A percentile compares a stretch with the other conserved stretches of the same genome.
Evolutionary conservation across 2,888 invertebrate species (phyloP).

Genomic region (Melitaea athalia): DNA sequence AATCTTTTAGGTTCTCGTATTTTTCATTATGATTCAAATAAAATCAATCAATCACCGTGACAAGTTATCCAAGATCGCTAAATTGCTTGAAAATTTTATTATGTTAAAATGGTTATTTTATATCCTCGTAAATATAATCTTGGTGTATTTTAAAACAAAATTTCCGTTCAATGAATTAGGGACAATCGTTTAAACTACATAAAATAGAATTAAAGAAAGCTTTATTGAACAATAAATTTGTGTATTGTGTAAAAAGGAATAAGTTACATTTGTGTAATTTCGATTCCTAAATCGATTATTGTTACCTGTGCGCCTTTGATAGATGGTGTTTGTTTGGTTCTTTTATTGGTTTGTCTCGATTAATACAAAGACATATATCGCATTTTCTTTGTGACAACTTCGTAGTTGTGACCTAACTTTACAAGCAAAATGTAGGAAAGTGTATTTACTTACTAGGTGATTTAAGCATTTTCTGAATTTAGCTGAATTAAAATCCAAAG

Average conservation of each 20-base stretch:
- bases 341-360: not conserved
- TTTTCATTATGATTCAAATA: too few relatives aligned
- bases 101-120: too few relatives aligned
- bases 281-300: not conserved
- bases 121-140: too few relatives aligned
- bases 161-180: not conserved
- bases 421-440: conserved; percentile 13
- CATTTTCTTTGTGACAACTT: conserved; percentile 10
- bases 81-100: too few relatives aligned
- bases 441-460: not conserved
- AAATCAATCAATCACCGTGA: too few relatives aligned
- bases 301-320: not conserved
- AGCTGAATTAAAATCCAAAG: not conserved
- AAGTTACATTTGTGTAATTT: too few relatives aligned
- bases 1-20: too few relatives aligned
- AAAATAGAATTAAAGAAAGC: too few relatives aligned
- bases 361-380: not conserved
- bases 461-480: not conserved
- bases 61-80: too few relatives aligned
- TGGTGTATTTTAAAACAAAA: not conserved
- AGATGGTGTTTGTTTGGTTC: not conserved
- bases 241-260: too few relatives aligned
- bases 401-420: conserved; percentile 15
- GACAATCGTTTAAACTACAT: too few relatives aligned
- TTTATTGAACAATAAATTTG: not conserved